phyloP scores from a whole-genome alignment of 2,797 vertebrate genomes.

The Neostethus bicornis region DNA sequence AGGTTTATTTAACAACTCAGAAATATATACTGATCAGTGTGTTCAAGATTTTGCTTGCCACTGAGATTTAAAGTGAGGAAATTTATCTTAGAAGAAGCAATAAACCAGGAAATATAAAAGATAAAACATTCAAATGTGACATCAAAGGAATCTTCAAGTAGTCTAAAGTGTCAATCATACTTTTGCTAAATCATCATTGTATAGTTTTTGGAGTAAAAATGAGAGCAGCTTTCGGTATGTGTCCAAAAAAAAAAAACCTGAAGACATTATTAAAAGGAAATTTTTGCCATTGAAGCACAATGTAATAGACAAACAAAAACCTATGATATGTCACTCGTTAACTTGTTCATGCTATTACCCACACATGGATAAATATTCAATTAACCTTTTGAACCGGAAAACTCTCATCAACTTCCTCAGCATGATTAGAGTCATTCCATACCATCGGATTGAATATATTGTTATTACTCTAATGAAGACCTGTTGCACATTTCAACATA shows the following conservation, averaged over 20 bases:
- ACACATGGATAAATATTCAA: conserved; percentile 54
- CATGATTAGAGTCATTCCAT: conserved; percentile 42
- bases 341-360: conserved; percentile 39
- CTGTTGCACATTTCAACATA: conserved; percentile 29
- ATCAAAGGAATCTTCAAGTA: conserved; percentile 4
- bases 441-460: conserved; percentile 47
- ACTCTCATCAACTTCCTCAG: conserved; percentile 49
- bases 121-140: conserved; percentile 7
- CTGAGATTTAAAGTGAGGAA: no score
- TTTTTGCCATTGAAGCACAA: not conserved
- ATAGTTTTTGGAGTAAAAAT: conserved; percentile 1
- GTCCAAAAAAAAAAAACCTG: not conserved
- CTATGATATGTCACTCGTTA: conserved; percentile 6
- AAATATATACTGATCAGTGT: no score
- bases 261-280: not conserved
- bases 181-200: not conserved
- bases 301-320: conserved; percentile 6
- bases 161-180: not conserved
- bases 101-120: conserved; percentile 6
- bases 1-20: no score
- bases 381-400: conserved; percentile 54
- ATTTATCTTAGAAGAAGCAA: not conserved
- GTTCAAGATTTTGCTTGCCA: no score
- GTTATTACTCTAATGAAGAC: conserved; percentile 41
- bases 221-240: not conserved